Evolutionary conservation across 2,113 vertebrate species (phyloP).

Genomic region (Pogona vitticeps): DNA sequence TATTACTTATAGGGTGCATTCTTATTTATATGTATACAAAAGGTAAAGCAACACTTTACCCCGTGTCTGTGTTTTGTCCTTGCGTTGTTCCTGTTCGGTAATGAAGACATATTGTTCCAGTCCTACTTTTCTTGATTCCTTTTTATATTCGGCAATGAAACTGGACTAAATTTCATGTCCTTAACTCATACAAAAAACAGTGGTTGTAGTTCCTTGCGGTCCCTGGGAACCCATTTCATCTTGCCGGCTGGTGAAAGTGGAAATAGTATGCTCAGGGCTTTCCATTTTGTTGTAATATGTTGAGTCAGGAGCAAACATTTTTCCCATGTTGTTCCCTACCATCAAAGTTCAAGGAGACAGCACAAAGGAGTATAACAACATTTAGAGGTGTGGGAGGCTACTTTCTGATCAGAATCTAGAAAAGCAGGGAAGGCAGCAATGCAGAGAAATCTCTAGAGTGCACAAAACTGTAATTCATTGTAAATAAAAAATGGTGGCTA

Average conservation of each 20-base stretch:
- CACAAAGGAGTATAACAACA: not conserved
- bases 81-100: too few relatives aligned
- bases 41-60: too few relatives aligned
- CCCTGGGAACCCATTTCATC: not conserved
- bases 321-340: not conserved
- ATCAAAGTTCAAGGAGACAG: constrained; percentile 10
- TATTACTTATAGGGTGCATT: too few relatives aligned
- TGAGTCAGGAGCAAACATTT: too few relatives aligned
- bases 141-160: constrained; percentile 23
- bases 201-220: constrained; percentile 13
- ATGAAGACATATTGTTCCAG: too few relatives aligned
- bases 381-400: not conserved
- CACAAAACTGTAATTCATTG: not conserved
- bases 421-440: not conserved
- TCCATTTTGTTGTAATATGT: not conserved
- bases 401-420: not conserved
- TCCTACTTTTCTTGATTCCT: constrained; percentile 38
- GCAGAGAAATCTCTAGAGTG: not conserved
- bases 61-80: too few relatives aligned
- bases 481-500: too few relatives aligned
- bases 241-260: not conserved
- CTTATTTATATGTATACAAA: too few relatives aligned
- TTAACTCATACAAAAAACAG: constrained; percentile 23
- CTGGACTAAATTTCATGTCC: not conserved
- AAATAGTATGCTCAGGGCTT: not conserved